phyloP scores from a whole-genome alignment of 2,888 invertebrate genomes.

The Caenorhabditis plicata region DNA sequence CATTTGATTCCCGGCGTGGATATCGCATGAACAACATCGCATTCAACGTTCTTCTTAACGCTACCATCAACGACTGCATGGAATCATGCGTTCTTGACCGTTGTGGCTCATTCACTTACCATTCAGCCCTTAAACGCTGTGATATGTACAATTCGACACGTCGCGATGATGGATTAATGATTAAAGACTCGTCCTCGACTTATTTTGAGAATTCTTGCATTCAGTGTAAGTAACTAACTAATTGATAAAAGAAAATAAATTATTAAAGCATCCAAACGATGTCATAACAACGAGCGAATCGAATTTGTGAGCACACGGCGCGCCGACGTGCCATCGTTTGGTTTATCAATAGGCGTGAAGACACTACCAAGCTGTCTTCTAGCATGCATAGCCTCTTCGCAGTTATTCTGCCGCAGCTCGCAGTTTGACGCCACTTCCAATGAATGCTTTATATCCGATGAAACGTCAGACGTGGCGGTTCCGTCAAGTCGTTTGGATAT shows the following conservation, averaged over 20 bases:
- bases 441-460: conserved; percentile 59
- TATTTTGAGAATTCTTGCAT: conserved; percentile 71
- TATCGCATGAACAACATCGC: conserved; percentile 29
- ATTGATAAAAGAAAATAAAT: no score
- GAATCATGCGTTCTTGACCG: conserved; percentile 34
- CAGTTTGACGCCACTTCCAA: conserved; percentile 47
- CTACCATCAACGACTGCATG: conserved; percentile 26
- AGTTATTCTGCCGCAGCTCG: conserved; percentile 54
- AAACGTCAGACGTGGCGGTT: conserved; percentile 47
- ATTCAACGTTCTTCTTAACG: conserved; percentile 17
- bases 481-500: conserved; percentile 51
- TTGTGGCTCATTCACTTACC: conserved; percentile 36
- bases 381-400: conserved; percentile 52
- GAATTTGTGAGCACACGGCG: conserved; percentile 54
- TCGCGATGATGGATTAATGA: conserved; percentile 18
- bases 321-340: conserved; percentile 47
- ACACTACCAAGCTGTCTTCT: conserved; percentile 54
- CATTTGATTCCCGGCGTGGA: conserved; percentile 31
- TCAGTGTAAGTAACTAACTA: conserved; percentile 68
- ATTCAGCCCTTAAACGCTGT: conserved; percentile 60
- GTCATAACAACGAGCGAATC: no score
- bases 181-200: conserved; percentile 62
- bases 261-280: conserved; percentile 16
- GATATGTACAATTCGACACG: conserved; percentile 67
- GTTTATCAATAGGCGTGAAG: conserved; percentile 37